Conservation (phyloP, 2,797 vertebrate genomes). For the Pangasius krempfi region DNA sequence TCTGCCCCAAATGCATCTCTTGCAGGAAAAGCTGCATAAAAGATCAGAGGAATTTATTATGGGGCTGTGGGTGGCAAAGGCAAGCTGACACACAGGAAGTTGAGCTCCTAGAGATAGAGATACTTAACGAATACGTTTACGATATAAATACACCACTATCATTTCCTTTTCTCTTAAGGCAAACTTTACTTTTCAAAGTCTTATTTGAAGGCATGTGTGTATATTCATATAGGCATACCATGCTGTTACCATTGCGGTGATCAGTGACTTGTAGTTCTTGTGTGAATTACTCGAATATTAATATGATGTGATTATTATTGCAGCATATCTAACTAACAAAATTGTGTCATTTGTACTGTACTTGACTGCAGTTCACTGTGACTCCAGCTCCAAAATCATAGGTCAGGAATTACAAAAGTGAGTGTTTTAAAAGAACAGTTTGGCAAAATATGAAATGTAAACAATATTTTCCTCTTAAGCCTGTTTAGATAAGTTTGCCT, state of each 20-base stretch:
- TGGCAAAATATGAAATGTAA: neutral
- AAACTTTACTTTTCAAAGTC: constrained; percentile 20
- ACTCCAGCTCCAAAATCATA: neutral
- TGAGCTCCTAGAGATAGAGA: constrained; percentile 31
- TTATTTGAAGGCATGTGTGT: neutral
- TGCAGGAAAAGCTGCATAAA: constrained; percentile 65
- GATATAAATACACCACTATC: constrained; percentile 39
- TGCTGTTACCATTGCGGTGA: neutral
- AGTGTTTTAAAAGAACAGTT: neutral
- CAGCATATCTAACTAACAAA: neutral
- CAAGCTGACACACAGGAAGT: constrained; percentile 52
- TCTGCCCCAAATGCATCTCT: constrained; percentile 66
- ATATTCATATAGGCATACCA: neutral
- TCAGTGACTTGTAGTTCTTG: neutral
- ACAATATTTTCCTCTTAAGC: neutral
- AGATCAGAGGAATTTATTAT: constrained; percentile 74
- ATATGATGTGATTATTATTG: neutral
- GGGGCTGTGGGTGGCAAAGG: constrained; percentile 70
- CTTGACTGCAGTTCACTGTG: neutral
- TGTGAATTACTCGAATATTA: neutral
- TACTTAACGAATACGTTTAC: constrained; percentile 46
- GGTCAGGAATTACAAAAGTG: neutral
- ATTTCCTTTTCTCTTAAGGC: constrained; percentile 21
- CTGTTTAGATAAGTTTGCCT: neutral
- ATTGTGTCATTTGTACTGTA: neutral